A percentile compares a stretch with the other conserved stretches of the same genome.
Evolutionary conservation across 1,140 invertebrate genomes (phyloP).

Genomic region (Drosophila varians): DNA sequence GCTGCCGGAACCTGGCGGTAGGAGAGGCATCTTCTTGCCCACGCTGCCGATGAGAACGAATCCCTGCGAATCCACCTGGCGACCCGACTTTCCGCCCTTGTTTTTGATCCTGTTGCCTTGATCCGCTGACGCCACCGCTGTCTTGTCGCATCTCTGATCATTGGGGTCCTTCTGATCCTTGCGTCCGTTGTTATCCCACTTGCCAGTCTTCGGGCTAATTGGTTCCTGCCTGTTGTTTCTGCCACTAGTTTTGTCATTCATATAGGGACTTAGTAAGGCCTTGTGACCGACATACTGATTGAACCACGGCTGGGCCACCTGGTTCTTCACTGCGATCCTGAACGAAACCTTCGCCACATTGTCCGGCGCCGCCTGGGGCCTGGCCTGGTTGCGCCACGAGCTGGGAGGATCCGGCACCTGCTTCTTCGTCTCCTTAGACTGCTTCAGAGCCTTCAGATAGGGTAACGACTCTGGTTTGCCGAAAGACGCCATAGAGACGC

Average conservation of each 20-base stretch:
- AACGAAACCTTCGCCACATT: neutral
- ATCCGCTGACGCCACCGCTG: neutral
- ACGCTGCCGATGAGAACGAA: neutral
- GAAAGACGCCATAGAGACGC: neutral
- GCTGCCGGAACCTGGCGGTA: neutral
- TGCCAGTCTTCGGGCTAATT: neutral
- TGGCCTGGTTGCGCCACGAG: neutral
- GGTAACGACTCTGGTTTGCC: neutral
- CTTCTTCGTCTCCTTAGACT: neutral
- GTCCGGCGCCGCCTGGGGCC: no score
- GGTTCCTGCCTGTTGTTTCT: neutral
- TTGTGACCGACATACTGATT: neutral
- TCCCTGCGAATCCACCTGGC: neutral
- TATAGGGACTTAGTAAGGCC: neutral
- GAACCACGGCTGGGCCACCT: neutral
- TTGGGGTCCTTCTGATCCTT: neutral
- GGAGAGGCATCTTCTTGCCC: neutral
- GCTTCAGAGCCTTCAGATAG: neutral
- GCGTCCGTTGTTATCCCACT: neutral
- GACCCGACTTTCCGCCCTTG: neutral
- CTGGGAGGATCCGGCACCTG: no score
- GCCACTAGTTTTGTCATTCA: neutral
- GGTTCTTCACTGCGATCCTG: neutral
- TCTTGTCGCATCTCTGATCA: neutral
- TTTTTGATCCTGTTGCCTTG: neutral